These are phyloP conservation scores for Parasteatoda tepidariorum DNA, from an alignment of 1,140 invertebrate species.

Conservation along the genomic window DNA sequence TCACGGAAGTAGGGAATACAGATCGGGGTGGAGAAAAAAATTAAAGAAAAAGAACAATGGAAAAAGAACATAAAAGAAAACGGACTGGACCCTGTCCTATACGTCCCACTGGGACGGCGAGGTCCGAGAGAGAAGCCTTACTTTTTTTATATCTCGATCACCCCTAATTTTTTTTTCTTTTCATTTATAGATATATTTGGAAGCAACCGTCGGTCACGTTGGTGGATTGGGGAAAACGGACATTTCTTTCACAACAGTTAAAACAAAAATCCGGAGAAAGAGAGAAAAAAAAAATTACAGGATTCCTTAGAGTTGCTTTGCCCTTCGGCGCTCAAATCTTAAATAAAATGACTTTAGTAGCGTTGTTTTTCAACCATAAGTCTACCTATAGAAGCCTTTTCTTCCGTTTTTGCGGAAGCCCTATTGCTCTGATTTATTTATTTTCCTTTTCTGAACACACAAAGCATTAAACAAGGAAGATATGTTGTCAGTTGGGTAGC, in stretches of 20 bases:
- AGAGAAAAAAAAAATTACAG: constrained; percentile 32
- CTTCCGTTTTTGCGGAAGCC: constrained; percentile 8
- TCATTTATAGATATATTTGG: constrained; percentile 10
- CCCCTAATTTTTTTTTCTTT: constrained; percentile 14
- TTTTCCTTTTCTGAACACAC: background rate
- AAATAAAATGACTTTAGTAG: constrained; percentile 53
- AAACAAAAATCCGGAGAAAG: constrained; percentile 37
- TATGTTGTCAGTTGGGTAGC: background rate
- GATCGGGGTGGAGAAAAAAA: constrained; percentile 26
- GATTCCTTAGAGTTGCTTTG: constrained; percentile 34
- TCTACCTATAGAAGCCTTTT: constrained; percentile 24
- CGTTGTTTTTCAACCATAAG: constrained; percentile 28
- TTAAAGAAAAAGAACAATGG: constrained; percentile 20
- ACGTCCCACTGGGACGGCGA: constrained; percentile 31
- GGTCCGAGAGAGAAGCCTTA: background rate
- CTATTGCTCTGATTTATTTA: constrained; percentile 20
- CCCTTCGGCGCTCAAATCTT: constrained; percentile 16
- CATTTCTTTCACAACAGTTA: constrained; percentile 26
- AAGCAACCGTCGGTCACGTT: background rate
- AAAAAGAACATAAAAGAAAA: constrained; percentile 24
- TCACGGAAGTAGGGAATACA: constrained; percentile 43
- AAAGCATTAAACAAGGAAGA: background rate
- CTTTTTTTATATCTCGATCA: constrained; percentile 26
- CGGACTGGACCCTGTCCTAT: constrained; percentile 34
- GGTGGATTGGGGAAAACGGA: constrained; percentile 7